phyloP scores from a whole-genome alignment of 37 sponge, comb jelly and placozoan genomes.

The Tethya wilhelma region DNA sequence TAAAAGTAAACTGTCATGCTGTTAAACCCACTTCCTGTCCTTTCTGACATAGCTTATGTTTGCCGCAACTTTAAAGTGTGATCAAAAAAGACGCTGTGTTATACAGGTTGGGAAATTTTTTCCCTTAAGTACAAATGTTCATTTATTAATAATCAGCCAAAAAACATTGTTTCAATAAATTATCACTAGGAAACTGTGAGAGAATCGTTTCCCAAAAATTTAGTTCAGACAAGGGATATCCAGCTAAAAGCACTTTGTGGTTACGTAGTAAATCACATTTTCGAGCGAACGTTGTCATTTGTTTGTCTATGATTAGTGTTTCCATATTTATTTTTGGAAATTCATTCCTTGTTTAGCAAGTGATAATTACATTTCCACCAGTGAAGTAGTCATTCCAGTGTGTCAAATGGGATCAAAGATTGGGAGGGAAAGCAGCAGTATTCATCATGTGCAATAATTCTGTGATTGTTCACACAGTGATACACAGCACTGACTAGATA shows the following conservation, averaged over 20 bases:
- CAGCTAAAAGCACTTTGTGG: not conserved
- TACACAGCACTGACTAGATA: conserved; percentile 26
- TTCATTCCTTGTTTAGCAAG: conserved; percentile 3
- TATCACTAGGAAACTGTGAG: conserved; percentile 1
- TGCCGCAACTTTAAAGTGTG: conserved; percentile 49
- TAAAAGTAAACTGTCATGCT: conserved; percentile 34
- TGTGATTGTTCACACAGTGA: conserved; percentile 25
- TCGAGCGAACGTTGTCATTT: conserved; percentile 6
- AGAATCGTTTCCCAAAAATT: conserved; percentile 2
- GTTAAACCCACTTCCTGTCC: conserved; percentile 24
- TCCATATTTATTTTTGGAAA: conserved; percentile 37
- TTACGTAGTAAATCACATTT: conserved; percentile 5
- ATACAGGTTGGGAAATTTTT: not conserved
- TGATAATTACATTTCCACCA: conserved; percentile 1
- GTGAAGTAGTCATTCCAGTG: conserved; percentile 16
- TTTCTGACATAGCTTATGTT: conserved; percentile 37
- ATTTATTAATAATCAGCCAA: conserved; percentile 2
- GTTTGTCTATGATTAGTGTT: conserved; percentile 8
- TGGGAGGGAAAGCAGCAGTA: not conserved
- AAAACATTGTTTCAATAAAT: conserved; percentile 13
- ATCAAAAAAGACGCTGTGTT: conserved; percentile 28
- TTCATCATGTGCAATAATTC: conserved; percentile 30
- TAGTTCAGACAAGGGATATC: not conserved
- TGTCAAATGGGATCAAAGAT: conserved; percentile 4
- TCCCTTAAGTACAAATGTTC: conserved; percentile 17